Evolutionary conservation across 2,888 invertebrate genomes (phyloP).

Genomic region (Pherbina coryleti): DNA sequence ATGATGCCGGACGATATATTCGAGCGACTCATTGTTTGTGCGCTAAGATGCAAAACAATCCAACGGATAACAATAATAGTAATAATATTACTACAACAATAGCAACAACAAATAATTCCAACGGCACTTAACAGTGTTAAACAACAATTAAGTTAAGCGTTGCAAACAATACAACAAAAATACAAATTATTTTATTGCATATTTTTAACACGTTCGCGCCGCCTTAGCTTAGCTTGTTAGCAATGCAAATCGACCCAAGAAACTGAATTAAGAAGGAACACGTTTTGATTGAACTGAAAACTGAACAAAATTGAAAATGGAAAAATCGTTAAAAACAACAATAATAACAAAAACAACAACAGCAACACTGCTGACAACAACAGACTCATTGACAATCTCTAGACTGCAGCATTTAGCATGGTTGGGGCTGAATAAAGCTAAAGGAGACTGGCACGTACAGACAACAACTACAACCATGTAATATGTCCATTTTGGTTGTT

Average conservation of each 20-base stretch:
- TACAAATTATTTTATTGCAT: conserved; percentile 13
- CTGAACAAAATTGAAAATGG: conserved; percentile 11
- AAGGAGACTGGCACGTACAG: background rate
- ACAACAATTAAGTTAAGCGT: no score
- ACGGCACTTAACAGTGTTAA: background rate
- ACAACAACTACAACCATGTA: conserved; percentile 18
- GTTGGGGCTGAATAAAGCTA: background rate
- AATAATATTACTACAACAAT: no score
- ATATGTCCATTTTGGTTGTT: background rate
- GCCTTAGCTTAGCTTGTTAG: conserved; percentile 31
- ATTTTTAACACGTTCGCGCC: conserved; percentile 19
- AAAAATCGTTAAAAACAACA: conserved; percentile 32
- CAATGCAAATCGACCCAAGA: conserved; percentile 44
- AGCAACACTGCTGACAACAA: background rate
- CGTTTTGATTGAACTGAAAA: conserved; percentile 47
- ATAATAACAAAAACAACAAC: conserved; percentile 7
- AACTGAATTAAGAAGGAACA: conserved; percentile 47
- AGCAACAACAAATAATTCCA: background rate
- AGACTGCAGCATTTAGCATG: background rate
- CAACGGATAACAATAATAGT: background rate
- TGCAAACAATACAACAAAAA: background rate
- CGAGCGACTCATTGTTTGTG: conserved; percentile 48
- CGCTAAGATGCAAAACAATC: conserved; percentile 17
- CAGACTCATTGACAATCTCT: conserved; percentile 21
- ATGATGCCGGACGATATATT: conserved; percentile 60